Conservation (phyloP, 2,888 invertebrate genomes). For the Cordilura impudica region DNA sequence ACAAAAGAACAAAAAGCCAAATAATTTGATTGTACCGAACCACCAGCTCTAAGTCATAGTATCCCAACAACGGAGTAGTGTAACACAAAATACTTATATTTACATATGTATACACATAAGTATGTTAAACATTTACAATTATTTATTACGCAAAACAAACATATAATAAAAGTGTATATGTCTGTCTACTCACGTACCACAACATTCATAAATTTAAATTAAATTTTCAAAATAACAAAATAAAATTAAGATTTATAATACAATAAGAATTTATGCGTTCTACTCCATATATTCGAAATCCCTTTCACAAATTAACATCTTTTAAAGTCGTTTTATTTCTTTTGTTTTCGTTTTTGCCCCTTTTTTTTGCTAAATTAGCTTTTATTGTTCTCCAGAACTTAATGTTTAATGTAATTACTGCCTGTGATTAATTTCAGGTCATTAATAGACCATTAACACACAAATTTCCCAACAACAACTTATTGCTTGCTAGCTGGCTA, state of each 20-base stretch:
- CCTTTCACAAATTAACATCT: neutral
- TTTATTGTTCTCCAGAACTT: slow-evolving; percentile 48
- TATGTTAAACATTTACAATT: too few relatives aligned
- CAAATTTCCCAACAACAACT: slow-evolving; percentile 37
- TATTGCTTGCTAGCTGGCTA: slow-evolving; percentile 1
- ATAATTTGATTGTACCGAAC: too few relatives aligned
- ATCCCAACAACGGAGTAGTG: too few relatives aligned
- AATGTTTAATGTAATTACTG: slow-evolving; percentile 46
- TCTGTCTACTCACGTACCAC: neutral
- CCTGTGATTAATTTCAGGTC: slow-evolving; percentile 54
- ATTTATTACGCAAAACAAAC: too few relatives aligned
- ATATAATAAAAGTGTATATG: too few relatives aligned
- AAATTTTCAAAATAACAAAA: neutral
- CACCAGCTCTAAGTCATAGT: too few relatives aligned
- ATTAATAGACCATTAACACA: slow-evolving; percentile 57
- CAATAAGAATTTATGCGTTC: too few relatives aligned
- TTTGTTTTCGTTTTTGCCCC: neutral
- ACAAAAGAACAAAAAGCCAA: too few relatives aligned
- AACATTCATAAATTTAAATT: slow-evolving; percentile 32
- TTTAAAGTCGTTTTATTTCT: neutral
- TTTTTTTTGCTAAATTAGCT: slow-evolving; percentile 46
- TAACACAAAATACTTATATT: too few relatives aligned
- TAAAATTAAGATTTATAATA: neutral
- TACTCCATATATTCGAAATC: neutral
- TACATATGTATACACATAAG: neutral